phyloP scores from a whole-genome alignment of 1,140 invertebrate species.

The Yoshiicerus persimilis region DNA sequence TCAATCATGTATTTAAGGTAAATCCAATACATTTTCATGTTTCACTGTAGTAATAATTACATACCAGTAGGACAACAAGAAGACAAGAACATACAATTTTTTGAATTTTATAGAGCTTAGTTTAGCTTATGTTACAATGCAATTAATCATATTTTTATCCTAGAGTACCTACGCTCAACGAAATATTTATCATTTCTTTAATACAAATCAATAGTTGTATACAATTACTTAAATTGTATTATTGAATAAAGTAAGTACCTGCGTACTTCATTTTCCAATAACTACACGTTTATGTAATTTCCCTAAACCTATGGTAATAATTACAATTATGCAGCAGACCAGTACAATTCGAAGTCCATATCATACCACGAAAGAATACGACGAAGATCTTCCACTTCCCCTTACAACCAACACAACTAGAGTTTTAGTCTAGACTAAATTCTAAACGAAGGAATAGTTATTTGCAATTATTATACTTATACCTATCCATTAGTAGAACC shows the following conservation, averaged over 20 bases:
- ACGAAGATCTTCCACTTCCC: background rate
- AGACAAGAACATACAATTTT: background rate
- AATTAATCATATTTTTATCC: background rate
- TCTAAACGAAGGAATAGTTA: background rate
- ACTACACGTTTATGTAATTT: background rate
- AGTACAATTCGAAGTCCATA: background rate
- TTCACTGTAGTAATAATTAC: background rate
- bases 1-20: conserved; percentile 18
- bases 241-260: background rate
- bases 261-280: background rate
- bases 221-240: background rate
- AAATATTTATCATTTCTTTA: background rate
- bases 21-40: background rate
- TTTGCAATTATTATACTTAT: too few species aligned
- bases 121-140: background rate
- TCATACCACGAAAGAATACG: background rate
- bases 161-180: background rate
- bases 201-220: background rate
- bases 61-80: background rate
- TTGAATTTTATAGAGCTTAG: background rate
- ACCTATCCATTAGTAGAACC: too few species aligned
- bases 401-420: background rate
- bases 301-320: background rate
- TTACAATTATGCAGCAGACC: background rate
- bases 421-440: background rate